Evolutionary conservation across 2,797 vertebrate species (phyloP).

Genomic region (Hafferia zeledoni): DNA sequence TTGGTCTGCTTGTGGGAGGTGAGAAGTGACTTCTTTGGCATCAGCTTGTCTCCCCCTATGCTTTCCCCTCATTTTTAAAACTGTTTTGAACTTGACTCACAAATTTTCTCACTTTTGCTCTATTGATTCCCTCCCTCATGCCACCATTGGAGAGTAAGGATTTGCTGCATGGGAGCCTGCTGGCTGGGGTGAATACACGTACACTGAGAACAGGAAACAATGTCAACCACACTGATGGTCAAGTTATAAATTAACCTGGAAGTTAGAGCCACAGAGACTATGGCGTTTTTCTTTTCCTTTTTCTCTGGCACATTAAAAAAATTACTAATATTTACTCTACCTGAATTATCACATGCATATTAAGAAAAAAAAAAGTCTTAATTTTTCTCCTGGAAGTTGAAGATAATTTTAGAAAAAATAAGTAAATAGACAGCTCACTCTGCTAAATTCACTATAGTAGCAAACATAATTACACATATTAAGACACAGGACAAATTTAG

Average conservation of each 20-base stretch:
- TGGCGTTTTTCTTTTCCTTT: background rate
- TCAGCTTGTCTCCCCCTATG: rapidly evolving
- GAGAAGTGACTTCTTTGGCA: background rate
- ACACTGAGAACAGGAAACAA: background rate
- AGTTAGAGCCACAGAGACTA: background rate
- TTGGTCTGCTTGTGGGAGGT: background rate
- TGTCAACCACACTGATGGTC: background rate
- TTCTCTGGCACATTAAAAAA: background rate
- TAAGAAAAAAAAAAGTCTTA: background rate
- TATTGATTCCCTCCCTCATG: background rate
- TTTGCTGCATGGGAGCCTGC: background rate
- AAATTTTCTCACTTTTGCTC: background rate
- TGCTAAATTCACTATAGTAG: background rate
- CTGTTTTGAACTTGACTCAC: background rate
- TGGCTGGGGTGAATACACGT: background rate
- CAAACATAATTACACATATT: background rate
- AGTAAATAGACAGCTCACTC: background rate
- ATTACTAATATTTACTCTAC: background rate
- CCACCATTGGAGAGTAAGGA: background rate
- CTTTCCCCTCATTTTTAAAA: background rate
- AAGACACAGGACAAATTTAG: background rate
- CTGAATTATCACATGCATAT: background rate
- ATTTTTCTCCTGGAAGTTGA: background rate
- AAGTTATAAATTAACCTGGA: background rate
- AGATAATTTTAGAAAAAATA: background rate